phyloP scores from a whole-genome alignment of 2,113 vertebrate species.

The Physeter macrocephalus region DNA sequence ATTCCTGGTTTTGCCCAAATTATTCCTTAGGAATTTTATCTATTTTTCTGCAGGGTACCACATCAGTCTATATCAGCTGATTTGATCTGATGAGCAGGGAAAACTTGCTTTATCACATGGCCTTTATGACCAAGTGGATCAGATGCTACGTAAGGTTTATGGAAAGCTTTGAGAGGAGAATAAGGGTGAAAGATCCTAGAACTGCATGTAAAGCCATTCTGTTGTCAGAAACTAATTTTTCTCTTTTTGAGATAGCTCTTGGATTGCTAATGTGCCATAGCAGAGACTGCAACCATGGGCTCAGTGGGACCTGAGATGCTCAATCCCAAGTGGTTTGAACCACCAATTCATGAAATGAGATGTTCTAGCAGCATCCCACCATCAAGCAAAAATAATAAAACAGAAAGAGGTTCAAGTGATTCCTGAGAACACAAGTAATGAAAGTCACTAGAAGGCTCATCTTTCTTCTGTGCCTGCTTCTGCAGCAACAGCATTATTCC shows the following conservation, averaged over 20 bases:
- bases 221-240: background rate
- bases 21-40: background rate
- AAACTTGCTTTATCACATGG: background rate
- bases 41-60: background rate
- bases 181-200: background rate
- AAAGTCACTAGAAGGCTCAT: background rate
- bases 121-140: background rate
- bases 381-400: background rate
- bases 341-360: background rate
- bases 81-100: background rate
- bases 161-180: background rate
- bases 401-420: background rate
- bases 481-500: background rate
- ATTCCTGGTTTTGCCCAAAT: background rate
- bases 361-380: background rate
- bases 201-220: background rate
- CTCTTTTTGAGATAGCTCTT: background rate
- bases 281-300: background rate
- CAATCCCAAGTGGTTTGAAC: background rate
- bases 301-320: background rate
- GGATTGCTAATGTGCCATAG: background rate
- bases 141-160: background rate
- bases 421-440: background rate
- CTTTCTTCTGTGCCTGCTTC: background rate
- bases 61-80: background rate